A percentile compares a stretch with the other conserved stretches of the same genome.
These are phyloP conservation scores for Amblyopsis rosae DNA, from an alignment of 2,113 vertebrate genomes.

Conservation along the genomic window DNA sequence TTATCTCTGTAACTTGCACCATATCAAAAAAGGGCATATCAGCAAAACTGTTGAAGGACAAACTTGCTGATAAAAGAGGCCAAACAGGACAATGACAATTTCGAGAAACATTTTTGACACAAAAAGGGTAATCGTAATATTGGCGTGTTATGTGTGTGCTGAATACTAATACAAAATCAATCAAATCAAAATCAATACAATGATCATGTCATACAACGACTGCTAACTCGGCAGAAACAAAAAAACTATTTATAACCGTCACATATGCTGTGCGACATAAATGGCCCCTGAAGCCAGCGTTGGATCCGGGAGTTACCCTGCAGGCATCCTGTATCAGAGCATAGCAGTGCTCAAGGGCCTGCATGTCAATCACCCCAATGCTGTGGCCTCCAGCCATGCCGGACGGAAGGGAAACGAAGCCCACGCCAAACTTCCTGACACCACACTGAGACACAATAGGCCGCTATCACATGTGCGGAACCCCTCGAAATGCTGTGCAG, in stretches of 20 bases:
- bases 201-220: background rate
- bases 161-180: background rate
- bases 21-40: background rate
- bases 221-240: conserved; percentile 15
- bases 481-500: conserved; percentile 32
- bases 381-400: conserved; percentile 42
- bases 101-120: background rate
- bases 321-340: conserved; percentile 58
- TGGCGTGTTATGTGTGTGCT: background rate
- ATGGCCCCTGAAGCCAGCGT: conserved; percentile 24
- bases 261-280: conserved; percentile 17
- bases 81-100: background rate
- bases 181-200: too few relatives aligned
- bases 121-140: background rate
- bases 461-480: conserved; percentile 17
- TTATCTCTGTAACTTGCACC: background rate
- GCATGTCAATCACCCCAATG: conserved; percentile 57
- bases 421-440: conserved; percentile 73
- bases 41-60: background rate
- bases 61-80: background rate
- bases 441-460: conserved; percentile 66
- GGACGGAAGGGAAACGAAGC: conserved; percentile 68
- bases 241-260: background rate
- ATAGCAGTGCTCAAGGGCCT: conserved; percentile 29
- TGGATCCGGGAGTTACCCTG: conserved; percentile 29